Conservation (phyloP, 2,888 invertebrate genomes). For the Coenonympha arcania region DNA sequence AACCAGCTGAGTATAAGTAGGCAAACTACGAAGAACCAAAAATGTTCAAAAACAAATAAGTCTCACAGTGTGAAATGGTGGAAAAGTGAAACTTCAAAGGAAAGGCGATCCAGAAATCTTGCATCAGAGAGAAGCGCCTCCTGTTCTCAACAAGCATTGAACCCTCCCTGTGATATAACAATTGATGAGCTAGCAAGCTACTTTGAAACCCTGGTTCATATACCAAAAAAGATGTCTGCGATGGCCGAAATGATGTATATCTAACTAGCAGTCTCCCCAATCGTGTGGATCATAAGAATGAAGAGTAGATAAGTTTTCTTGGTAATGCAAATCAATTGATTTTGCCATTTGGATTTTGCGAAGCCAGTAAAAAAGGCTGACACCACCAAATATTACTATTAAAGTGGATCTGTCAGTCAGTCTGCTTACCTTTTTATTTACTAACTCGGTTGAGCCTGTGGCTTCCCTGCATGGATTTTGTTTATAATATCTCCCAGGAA, state of each 20-base stretch:
- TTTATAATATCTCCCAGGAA: too few relatives aligned
- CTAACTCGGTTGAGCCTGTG: too few relatives aligned
- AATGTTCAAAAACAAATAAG: conserved; percentile 27
- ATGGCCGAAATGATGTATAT: conserved; percentile 99
- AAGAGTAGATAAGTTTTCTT: too few relatives aligned
- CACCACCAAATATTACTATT: too few relatives aligned
- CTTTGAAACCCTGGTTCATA: conserved; percentile 95
- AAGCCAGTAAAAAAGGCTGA: too few relatives aligned
- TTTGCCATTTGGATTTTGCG: too few relatives aligned
- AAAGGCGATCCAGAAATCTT: conserved; percentile 38
- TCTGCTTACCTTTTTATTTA: too few relatives aligned
- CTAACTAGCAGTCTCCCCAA: too few relatives aligned
- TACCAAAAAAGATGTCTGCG: conserved; percentile 97
- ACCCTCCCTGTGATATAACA: conserved; percentile 86
- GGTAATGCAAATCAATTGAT: too few relatives aligned
- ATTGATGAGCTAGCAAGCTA: conserved; percentile 96
- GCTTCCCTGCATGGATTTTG: too few relatives aligned
- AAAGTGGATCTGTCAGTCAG: too few relatives aligned
- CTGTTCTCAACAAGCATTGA: conserved; percentile 86
- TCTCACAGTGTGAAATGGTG: conserved; percentile 48
- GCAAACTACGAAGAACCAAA: conserved; percentile 39
- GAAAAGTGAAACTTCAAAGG: conserved; percentile 38
- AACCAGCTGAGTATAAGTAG: conserved; percentile 63
- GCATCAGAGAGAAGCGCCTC: conserved; percentile 46
- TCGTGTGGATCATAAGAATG: too few relatives aligned